Base-by-base conservation (phyloP, 2,113 vertebrate genomes). In the Lonchura striata region DNA sequence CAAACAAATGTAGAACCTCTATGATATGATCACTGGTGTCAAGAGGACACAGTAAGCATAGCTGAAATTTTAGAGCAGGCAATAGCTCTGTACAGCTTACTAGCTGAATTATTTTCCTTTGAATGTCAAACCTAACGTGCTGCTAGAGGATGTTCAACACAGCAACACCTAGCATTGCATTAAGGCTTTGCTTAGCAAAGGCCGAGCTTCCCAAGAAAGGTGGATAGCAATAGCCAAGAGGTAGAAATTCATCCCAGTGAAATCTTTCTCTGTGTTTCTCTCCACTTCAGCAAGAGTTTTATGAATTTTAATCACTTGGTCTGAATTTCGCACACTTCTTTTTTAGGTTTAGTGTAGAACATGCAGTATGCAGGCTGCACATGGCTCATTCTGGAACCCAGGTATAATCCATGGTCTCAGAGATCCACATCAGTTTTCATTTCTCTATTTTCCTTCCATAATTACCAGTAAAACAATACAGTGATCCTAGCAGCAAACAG, bases 61-160 rank as follows among this genome's bases (percentile, higher is more conserved):
- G 63, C 23, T 42, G 37, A 23, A 75, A 49, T 93, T 92, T 93
- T 72, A 83, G 59, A 84, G 35, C 57, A 87, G 70, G 37, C 56
- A 81, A 22, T 39, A 94, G 75, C 7, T 9, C 47, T 89, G 52
- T 82, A 25, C 60, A 86, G 24, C 66, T 61, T 64, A 52, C 54
- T 63, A 70, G 84, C 33, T 74, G 68, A 88, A 86, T 83, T 92
- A 74, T 81, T 90, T 94, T 77, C 71, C 56, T 90, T 87, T 92
- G 83, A 91, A 81, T 50, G 56, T 56, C 47, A 87, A 83, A 47
- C 16, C 2, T 6, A 95, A 90, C 37, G 27, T 69, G 64, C 69
- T 83, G 31, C 60, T 88, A 78, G 49, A 69, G 21, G 42, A 27
- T 59, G 14, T 64, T 90, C 46, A 65, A 69, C 46, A 44, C 22